Evolutionary conservation across 2,888 invertebrate genomes (phyloP), one percentile per base, ranked within the genome.

Genomic region (Apotomis betuletana): DNA sequence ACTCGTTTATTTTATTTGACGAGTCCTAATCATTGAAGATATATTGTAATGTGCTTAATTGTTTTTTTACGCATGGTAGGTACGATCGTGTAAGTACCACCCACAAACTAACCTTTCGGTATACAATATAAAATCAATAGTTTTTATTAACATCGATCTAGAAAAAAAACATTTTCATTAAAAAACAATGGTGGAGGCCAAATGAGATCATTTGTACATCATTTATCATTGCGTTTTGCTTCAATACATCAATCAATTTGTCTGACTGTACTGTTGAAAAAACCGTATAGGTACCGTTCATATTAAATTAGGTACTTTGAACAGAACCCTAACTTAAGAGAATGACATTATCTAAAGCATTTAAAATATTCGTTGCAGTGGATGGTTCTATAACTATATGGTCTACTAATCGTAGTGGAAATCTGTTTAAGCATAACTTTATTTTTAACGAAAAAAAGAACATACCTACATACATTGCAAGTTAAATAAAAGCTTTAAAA

Each of bases 241-340:
- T 87, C 89, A 85, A 90, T 89, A 88, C 87, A 90, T 90, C 90
- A 88, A 91, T 91, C 91, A 89, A 86, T 86, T 83, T 82, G 84
- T 85, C 83, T 79, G 78, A 79, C 80, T 79, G 60, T 67, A 70
- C 61, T 55, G 38, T 8, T 52, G 54, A 54, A 69, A 61, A 69
- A 61, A 64, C 27, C 12, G 41, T 41, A 9, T 13, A 59, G n/a
- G 13, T 59, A 44, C 8, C 3, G 5, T 49, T 41, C 5, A 41
- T 41, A 6, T 41, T 41, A 41, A 41, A 41, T 5, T 41, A 4
- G 5, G 41, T 41, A 6, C 6, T 41, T 6, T 41, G 5, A 41
- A 41, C 41, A 41, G 5, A 41, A 41, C 6, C 0, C 41, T 41
- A 41, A 41, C 27, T 41, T 6, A 41, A 6, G 41, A 41, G 5